Percentiles rank a stretch among this genome's conserved stretches.
Conservation (phyloP, 2,113 vertebrate genomes). For the Cyprinodon tularosa region DNA sequence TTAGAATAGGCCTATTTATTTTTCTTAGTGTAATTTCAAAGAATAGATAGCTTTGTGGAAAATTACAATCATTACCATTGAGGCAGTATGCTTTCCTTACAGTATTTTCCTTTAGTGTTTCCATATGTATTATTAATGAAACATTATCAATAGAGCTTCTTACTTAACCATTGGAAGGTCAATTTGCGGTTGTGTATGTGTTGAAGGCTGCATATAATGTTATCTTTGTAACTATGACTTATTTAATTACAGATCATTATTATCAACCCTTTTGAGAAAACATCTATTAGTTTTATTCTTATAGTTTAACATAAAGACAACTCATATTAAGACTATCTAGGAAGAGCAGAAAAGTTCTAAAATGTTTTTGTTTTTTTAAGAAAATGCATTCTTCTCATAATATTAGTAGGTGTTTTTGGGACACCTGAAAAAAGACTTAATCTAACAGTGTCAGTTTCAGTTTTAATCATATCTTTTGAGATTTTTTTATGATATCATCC, state of each 20-base stretch:
- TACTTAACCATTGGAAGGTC: conserved; percentile 34
- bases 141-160: conserved; percentile 57
- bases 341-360: conserved; percentile 40
- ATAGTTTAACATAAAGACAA: conserved; percentile 14
- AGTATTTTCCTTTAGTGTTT: conserved; percentile 21
- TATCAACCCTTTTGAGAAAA: conserved; percentile 21
- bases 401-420: neutral
- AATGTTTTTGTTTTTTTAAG: conserved; percentile 13
- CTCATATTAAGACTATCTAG: conserved; percentile 45
- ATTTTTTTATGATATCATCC: neutral
- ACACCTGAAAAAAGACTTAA: neutral
- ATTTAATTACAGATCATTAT: conserved; percentile 37
- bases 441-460: neutral
- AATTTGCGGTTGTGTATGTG: conserved; percentile 51
- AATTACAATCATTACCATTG: conserved; percentile 58
- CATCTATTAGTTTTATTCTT: conserved; percentile 46
- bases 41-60: conserved; percentile 42
- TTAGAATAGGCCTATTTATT: conserved; percentile 59
- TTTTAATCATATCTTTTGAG: neutral
- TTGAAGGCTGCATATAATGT: conserved; percentile 27
- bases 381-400: conserved; percentile 33
- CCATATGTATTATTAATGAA: conserved; percentile 71
- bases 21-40: conserved; percentile 54
- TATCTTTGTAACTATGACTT: conserved; percentile 17
- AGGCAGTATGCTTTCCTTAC: conserved; percentile 30